phyloP scores from a whole-genome alignment of 2,888 invertebrate genomes.

The Scotopteryx bipunctaria region DNA sequence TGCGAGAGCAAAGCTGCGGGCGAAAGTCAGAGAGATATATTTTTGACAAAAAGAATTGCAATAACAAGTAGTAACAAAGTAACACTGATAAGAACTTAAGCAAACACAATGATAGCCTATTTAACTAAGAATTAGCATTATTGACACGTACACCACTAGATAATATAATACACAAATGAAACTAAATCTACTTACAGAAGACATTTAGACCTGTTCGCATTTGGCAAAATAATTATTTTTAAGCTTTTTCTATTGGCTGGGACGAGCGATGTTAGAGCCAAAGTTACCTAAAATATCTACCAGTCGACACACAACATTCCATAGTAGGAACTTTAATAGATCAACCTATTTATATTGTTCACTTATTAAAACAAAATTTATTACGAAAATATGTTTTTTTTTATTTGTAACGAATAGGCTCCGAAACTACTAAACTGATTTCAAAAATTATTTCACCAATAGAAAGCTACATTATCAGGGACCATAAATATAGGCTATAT shows the following conservation, averaged over 20 bases:
- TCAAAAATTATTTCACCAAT: too few relatives aligned
- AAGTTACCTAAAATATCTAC: slow-evolving; percentile 4
- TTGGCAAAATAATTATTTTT: slow-evolving; percentile 10
- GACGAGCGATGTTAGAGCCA: not conserved
- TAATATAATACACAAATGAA: slow-evolving; percentile 7
- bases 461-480: too few relatives aligned
- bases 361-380: too few relatives aligned
- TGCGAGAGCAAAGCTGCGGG: too few relatives aligned
- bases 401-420: too few relatives aligned
- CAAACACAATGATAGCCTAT: slow-evolving; percentile 6
- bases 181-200: slow-evolving; percentile 14
- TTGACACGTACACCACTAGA: not conserved
- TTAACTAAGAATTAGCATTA: slow-evolving; percentile 1
- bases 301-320: slow-evolving; percentile 1
- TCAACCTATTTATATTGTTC: not conserved
- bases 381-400: too few relatives aligned
- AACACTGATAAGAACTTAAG: slow-evolving; percentile 1
- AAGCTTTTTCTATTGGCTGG: slow-evolving; percentile 5
- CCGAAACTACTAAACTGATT: too few relatives aligned
- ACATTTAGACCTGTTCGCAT: slow-evolving; percentile 6
- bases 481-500: too few relatives aligned
- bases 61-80: slow-evolving; percentile 1
- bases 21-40: too few relatives aligned
- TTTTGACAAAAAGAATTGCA: too few relatives aligned
- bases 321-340: not conserved